Evolutionary conservation across 37 sponge, comb jelly and placozoan species (phyloP).

Genomic region (Cladorhizidae sp.): DNA sequence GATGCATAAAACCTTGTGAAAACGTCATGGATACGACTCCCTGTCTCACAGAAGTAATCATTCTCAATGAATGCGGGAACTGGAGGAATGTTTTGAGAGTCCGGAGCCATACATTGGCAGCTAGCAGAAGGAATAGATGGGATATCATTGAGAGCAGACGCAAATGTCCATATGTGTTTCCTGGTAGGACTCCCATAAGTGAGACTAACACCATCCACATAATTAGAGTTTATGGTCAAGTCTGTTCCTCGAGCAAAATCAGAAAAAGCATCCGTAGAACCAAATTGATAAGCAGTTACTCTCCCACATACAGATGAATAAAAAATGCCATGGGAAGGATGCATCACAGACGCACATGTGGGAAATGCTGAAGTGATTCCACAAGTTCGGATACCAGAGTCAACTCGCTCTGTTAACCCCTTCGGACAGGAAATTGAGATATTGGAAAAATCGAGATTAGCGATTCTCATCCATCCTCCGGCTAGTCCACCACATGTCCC

Average conservation of each 20-base stretch:
- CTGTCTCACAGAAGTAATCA: slow-evolving; percentile 59
- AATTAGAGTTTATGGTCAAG: neutral
- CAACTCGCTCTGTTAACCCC: neutral
- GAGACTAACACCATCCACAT: slow-evolving; percentile 18
- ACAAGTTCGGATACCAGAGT: neutral
- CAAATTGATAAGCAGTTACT: neutral
- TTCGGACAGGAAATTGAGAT: neutral
- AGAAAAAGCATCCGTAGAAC: neutral
- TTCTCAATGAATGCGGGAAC: slow-evolving; percentile 18
- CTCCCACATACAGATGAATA: neutral
- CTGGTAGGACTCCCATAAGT: neutral
- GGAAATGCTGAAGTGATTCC: neutral
- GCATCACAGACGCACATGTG: too few relatives aligned
- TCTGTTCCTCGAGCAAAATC: too few relatives aligned
- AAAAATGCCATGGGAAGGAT: neutral
- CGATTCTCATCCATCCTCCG: slow-evolving; percentile 24
- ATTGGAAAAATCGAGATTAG: neutral
- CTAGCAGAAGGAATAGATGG: too few relatives aligned
- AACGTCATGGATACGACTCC: neutral
- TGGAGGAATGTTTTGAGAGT: neutral
- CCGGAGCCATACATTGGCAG: too few relatives aligned
- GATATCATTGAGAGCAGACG: neutral
- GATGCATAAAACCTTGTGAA: slow-evolving; percentile 4
- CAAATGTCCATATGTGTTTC: neutral
- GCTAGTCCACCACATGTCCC: slow-evolving; percentile 1